Percentiles rank a stretch among this genome's conserved stretches.
Conservation (phyloP, 2,797 vertebrate genomes). For the Eurystomus glaucurus region DNA sequence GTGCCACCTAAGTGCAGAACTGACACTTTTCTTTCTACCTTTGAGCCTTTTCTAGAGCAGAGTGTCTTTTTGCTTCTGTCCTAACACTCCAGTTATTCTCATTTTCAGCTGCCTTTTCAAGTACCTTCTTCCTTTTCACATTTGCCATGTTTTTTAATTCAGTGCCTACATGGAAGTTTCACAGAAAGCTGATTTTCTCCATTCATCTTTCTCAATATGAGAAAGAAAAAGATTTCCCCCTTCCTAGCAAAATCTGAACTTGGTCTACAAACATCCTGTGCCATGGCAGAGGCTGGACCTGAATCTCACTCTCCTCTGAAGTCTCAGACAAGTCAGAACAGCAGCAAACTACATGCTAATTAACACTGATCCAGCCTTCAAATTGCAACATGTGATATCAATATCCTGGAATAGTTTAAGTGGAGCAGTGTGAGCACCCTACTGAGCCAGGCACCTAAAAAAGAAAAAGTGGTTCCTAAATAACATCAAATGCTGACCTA, state of each 20-base stretch:
- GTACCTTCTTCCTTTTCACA: not conserved
- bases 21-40: not conserved
- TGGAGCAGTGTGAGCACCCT: not conserved
- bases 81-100: not conserved
- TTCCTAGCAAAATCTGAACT: not conserved
- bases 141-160: not conserved
- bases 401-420: not conserved
- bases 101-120: slow-evolving; percentile 1
- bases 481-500: not conserved
- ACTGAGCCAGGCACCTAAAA: not conserved
- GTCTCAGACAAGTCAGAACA: not conserved
- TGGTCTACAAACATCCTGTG: not conserved
- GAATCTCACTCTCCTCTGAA: not conserved
- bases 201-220: not conserved
- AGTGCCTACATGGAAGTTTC: not conserved
- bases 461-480: not conserved
- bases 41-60: not conserved
- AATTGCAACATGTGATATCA: not conserved
- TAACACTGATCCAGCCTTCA: not conserved
- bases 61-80: not conserved
- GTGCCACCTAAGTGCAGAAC: not conserved
- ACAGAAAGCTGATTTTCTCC: not conserved
- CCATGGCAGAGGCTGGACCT: not conserved
- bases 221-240: not conserved
- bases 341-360: not conserved